These are phyloP conservation scores for Spilogale gracilis DNA, from an alignment of 2,113 vertebrate genomes.

Conservation along the genomic window DNA sequence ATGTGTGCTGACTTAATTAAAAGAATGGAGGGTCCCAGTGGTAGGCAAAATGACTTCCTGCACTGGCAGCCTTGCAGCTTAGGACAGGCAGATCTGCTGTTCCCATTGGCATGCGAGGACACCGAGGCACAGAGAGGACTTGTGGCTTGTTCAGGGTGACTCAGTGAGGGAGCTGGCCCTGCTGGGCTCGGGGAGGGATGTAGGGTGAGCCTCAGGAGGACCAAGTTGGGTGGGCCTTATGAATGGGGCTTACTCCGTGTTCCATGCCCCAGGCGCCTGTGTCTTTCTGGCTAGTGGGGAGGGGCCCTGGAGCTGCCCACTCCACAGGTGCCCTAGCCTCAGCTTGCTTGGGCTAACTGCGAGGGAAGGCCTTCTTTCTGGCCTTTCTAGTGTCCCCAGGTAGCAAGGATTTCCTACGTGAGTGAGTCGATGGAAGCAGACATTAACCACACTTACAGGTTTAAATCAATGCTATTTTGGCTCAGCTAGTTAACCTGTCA, in stretches of 20 bases:
- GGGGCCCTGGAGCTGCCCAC: no score
- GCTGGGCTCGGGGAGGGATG: rapidly evolving
- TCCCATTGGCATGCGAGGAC: background rate
- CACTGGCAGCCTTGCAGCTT: rapidly evolving
- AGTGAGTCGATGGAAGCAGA: background rate
- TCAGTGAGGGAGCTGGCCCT: background rate
- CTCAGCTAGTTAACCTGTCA: background rate
- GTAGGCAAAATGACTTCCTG: rapidly evolving
- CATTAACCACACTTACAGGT: rapidly evolving
- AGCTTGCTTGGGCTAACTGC: background rate
- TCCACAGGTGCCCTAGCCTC: background rate
- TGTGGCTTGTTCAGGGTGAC: background rate
- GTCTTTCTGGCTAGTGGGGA: background rate
- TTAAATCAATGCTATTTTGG: background rate
- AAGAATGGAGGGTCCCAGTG: rapidly evolving
- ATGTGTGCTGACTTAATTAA: no score
- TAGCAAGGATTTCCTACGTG: background rate
- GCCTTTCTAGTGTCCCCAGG: background rate
- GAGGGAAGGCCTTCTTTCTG: background rate
- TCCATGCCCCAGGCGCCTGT: background rate
- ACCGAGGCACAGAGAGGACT: background rate
- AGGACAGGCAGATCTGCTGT: background rate
- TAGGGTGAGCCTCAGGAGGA: background rate
- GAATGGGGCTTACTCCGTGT: background rate
- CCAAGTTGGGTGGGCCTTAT: background rate